Evolutionary conservation across 2,888 invertebrate species (phyloP).

Genomic region (Argyra leucocephala): DNA sequence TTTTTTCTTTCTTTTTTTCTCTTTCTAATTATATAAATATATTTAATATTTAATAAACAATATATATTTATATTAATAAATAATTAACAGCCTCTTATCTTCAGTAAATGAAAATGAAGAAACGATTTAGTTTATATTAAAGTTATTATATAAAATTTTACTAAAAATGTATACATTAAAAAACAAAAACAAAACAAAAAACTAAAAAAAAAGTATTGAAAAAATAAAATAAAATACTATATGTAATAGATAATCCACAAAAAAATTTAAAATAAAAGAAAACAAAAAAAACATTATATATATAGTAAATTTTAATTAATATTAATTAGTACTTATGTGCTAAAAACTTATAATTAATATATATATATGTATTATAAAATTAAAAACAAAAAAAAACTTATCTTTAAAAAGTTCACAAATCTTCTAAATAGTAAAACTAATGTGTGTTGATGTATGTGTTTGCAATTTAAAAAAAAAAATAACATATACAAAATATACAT

Average conservation of each 20-base stretch:
- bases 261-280: neutral
- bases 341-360: neutral
- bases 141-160: neutral
- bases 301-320: neutral
- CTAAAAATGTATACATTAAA: neutral
- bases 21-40: neutral
- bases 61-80: neutral
- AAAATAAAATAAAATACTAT: too few species aligned
- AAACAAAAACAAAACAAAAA: neutral
- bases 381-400: neutral
- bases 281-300: neutral
- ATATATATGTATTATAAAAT: neutral
- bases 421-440: too few species aligned
- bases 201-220: neutral
- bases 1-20: slow-evolving; percentile 7
- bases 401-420: too few species aligned
- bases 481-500: too few species aligned
- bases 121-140: neutral
- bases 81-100: slow-evolving; percentile 2
- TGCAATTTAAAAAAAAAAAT: too few species aligned
- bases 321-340: neutral
- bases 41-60: neutral
- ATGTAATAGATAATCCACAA: neutral
- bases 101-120: slow-evolving; percentile 10
- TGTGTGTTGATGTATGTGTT: too few species aligned